Evolutionary conservation across 2,888 invertebrate genomes (phyloP).

Genomic region (Brachyopa scutellaris): DNA sequence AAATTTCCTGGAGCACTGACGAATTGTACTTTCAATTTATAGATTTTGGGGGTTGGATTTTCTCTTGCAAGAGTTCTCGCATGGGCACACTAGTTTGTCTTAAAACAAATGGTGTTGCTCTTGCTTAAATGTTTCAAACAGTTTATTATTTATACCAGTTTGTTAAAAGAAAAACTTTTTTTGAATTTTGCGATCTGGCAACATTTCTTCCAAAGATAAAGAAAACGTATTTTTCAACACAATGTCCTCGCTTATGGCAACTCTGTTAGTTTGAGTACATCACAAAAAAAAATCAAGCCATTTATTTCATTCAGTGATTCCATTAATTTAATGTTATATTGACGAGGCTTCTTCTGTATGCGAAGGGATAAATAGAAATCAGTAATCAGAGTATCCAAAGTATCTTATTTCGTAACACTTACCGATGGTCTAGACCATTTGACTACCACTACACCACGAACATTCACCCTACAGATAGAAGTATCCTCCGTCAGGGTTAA

Average conservation of each 20-base stretch:
- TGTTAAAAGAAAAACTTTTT: too few relatives aligned
- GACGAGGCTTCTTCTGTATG: slow-evolving; percentile 32
- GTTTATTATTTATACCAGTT: too few relatives aligned
- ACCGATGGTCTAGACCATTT: slow-evolving; percentile 43
- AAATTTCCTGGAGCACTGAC: too few relatives aligned
- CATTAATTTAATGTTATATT: slow-evolving; percentile 56
- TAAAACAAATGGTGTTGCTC: too few relatives aligned
- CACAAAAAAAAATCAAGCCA: neutral
- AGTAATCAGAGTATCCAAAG: slow-evolving; percentile 15
- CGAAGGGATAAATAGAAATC: slow-evolving; percentile 27
- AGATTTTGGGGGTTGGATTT: too few relatives aligned
- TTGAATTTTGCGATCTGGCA: too few relatives aligned
- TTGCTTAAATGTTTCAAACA: too few relatives aligned
- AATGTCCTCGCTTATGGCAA: neutral
- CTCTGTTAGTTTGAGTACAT: neutral
- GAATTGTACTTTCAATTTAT: too few relatives aligned
- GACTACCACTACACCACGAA: slow-evolving; percentile 5
- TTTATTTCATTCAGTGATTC: slow-evolving; percentile 42
- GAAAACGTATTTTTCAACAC: too few relatives aligned
- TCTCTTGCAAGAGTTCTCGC: too few relatives aligned
- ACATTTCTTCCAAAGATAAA: too few relatives aligned
- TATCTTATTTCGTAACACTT: slow-evolving; percentile 48
- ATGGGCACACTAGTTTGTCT: too few relatives aligned
- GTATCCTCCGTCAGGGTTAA: slow-evolving; percentile 61
- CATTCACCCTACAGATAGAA: slow-evolving; percentile 23